Base-by-base conservation (phyloP, 2,797 vertebrate species). In the Delichon dasypus region DNA sequence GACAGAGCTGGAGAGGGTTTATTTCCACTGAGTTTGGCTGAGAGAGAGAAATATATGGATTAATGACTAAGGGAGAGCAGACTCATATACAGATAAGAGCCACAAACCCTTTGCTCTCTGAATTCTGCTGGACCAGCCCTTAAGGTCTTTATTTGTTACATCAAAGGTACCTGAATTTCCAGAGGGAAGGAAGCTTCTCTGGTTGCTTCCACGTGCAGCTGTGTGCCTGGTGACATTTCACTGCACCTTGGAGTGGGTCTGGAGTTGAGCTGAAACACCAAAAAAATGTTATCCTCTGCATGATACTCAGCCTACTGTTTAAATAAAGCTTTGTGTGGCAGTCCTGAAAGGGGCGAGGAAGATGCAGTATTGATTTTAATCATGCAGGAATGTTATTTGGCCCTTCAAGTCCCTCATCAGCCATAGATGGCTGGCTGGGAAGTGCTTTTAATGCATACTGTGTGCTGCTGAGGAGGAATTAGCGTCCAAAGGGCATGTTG, bases 401-500 rank as follows among this genome's bases (percentile, higher is more conserved):
- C 13, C 13, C n/a, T 93, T 65, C 30, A 61, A 51, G 57, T 34
- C 26, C 30, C 26, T 74, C 36, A 40, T 57, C 42, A 68, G 29
- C 16, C 16, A 2, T 22, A 57, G 57, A 21, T 42, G 53, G 34
- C 44, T 92, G 21, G 32, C 53, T 77, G 19, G 30, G 57, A 80
- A 58, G 30, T 75, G 42, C 62, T 62, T 83, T 85, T 75, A 81
- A 32, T 72, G 66, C 58, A 36, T 34, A 19, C 29, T 50, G 8
- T 36, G 51, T 86, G 48, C 82, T 88, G 66, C 38, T 73, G 64
- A 85, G n/a, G 53, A 77, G 36, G 61, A 86, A 58, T 40, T 44
- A 44, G 3, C 53, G 51, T 75, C 55, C 53, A 47, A 53, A 70
- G 51, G 8, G 23, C 44, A 40, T 32, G 14, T 27, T 91, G 78